Evolutionary conservation across 2,888 invertebrate genomes (phyloP).

Genomic region (Mamestra brassicae): DNA sequence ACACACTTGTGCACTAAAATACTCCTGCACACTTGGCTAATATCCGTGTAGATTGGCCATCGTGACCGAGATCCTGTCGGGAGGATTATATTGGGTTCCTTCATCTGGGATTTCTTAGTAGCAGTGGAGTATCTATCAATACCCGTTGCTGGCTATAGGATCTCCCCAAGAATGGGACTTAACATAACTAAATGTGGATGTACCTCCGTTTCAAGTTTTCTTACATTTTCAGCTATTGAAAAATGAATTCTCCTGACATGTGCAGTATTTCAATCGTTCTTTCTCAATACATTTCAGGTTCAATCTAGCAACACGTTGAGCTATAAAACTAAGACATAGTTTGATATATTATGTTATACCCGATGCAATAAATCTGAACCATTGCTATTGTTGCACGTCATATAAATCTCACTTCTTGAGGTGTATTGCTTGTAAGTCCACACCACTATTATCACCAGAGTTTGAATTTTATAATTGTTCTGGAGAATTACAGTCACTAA

Average conservation of each 20-base stretch:
- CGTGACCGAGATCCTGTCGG: no score
- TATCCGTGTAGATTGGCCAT: no score
- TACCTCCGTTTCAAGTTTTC: neutral
- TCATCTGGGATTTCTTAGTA: no score
- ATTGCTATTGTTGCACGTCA: constrained; percentile 9
- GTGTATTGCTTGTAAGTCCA: neutral
- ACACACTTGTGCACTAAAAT: no score
- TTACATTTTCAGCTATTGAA: neutral
- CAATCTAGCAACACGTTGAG: constrained; percentile 3
- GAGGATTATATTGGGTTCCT: no score
- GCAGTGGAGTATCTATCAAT: no score
- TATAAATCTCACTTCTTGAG: constrained; percentile 5
- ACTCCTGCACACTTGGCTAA: no score
- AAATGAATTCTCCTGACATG: neutral
- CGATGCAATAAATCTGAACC: constrained; percentile 24
- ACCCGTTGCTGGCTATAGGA: no score
- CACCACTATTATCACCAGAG: no score
- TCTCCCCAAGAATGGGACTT: no score
- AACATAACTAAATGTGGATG: no score
- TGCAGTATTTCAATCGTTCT: constrained; percentile 1
- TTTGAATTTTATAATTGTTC: neutral
- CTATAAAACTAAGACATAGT: neutral
- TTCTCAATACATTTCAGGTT: constrained; percentile 12
- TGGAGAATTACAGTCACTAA: neutral
- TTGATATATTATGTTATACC: constrained; percentile 1